phyloP scores from a whole-genome alignment of 2,888 invertebrate species.

The Sclerodermus sp. region DNA sequence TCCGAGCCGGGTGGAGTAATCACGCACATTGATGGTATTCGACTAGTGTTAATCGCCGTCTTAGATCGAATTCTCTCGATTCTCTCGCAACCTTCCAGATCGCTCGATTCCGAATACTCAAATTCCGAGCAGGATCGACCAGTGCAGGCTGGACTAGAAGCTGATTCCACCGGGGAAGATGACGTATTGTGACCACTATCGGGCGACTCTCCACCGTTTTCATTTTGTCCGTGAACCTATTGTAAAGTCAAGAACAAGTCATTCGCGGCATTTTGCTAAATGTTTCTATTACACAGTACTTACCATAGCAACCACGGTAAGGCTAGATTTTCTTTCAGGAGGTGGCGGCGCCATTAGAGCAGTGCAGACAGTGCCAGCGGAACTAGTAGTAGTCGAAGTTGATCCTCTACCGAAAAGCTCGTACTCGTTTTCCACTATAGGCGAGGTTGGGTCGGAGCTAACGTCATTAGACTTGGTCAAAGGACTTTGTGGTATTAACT shows the following conservation, averaged over 20 bases:
- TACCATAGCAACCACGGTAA: constrained; percentile 55
- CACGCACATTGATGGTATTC: constrained; percentile 91
- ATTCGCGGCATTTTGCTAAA: too few species aligned
- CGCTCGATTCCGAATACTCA: constrained; percentile 85
- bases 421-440: constrained; percentile 83
- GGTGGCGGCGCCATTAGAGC: constrained; percentile 74
- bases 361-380: constrained; percentile 87
- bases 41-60: constrained; percentile 82
- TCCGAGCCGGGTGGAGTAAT: constrained; percentile 87
- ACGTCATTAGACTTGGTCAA: constrained; percentile 65
- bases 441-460: constrained; percentile 69
- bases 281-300: too few species aligned
- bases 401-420: constrained; percentile 90
- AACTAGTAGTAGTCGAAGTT: constrained; percentile 87
- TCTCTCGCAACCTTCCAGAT: constrained; percentile 84
- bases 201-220: constrained; percentile 73
- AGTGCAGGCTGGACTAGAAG: constrained; percentile 71
- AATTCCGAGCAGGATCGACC: constrained; percentile 74
- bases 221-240: constrained; percentile 55
- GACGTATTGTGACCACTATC: constrained; percentile 82
- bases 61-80: constrained; percentile 84
- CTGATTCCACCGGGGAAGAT: constrained; percentile 76
- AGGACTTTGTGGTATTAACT: constrained; percentile 71
- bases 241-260: background rate
- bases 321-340: constrained; percentile 80